phyloP scores from a whole-genome alignment of 2,797 vertebrate species.

The Varecia variegata region DNA sequence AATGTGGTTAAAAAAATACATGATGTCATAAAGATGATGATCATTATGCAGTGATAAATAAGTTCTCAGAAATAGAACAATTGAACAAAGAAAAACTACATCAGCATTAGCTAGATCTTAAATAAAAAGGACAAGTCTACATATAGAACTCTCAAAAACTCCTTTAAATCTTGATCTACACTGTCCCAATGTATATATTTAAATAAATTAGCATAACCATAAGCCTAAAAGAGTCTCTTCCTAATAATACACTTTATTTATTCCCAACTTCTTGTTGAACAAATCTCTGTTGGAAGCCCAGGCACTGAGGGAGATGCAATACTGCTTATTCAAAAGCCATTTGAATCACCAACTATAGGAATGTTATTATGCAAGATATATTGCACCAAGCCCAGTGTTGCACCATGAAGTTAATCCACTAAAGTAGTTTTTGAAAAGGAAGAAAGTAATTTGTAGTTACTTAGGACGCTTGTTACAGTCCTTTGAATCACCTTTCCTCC shows the following conservation, averaged over 20 bases:
- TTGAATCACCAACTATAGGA: conserved; percentile 12
- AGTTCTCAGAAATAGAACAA: background rate
- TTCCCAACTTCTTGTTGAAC: conserved; percentile 1
- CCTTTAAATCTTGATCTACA: conserved; percentile 33
- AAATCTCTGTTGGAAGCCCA: conserved; percentile 26
- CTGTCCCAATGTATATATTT: conserved; percentile 57
- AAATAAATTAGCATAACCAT: conserved; percentile 67
- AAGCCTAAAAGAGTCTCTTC: background rate
- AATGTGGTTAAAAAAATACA: background rate
- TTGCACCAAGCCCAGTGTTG: background rate
- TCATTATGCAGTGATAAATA: background rate
- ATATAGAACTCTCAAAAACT: background rate
- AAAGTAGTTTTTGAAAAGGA: conserved; percentile 39
- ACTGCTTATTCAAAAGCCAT: conserved; percentile 32
- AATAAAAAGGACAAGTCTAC: background rate
- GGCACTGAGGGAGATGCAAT: background rate
- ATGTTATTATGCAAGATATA: conserved; percentile 21
- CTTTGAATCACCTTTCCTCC: background rate
- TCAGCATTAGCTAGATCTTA: conserved; percentile 5
- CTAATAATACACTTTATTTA: conserved; percentile 54
- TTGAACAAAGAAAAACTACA: background rate
- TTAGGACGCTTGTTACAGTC: background rate
- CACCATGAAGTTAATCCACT: background rate
- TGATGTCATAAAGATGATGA: too few species aligned
- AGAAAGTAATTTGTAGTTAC: conserved; percentile 43